Conservation (phyloP, 2,113 vertebrate genomes). For the Gobiocypris rarus region DNA sequence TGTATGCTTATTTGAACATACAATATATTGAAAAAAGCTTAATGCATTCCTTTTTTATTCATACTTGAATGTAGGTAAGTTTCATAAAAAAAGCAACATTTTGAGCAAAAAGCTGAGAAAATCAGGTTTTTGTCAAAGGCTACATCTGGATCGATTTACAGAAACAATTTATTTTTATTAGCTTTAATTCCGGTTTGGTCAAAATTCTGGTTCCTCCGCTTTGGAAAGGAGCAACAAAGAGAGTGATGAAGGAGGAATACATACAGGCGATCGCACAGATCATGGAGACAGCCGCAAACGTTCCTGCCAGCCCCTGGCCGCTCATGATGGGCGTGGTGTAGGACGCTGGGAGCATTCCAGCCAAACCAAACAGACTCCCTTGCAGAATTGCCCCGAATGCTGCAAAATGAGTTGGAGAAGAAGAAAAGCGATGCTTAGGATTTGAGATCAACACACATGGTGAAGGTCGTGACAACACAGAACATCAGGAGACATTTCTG, state of each 20-base stretch:
- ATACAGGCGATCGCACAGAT: slow-evolving; percentile 91
- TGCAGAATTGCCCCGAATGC: slow-evolving; percentile 93
- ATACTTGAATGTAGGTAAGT: too few species aligned
- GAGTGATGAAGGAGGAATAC: background rate
- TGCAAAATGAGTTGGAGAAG: slow-evolving; percentile 54
- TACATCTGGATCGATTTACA: too few species aligned
- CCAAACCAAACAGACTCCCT: slow-evolving; percentile 92
- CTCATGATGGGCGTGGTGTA: slow-evolving; percentile 99
- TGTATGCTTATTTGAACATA: too few species aligned
- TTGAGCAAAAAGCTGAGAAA: too few species aligned
- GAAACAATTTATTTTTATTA: too few species aligned
- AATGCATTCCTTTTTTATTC: too few species aligned
- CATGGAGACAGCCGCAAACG: slow-evolving; percentile 91
- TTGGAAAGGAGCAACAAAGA: background rate
- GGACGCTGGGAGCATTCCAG: slow-evolving; percentile 86
- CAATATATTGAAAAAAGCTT: too few species aligned
- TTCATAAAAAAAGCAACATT: too few species aligned
- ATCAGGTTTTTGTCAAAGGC: too few species aligned
- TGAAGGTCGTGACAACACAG: background rate
- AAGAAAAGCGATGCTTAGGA: background rate
- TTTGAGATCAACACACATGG: background rate
- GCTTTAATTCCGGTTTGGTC: background rate
- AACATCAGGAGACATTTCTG: slow-evolving; percentile 5
- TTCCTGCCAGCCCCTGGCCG: slow-evolving; percentile 92
- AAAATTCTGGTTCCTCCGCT: background rate